Base-by-base conservation (phyloP, 2,113 vertebrate genomes). In the Menidia beryllina region DNA sequence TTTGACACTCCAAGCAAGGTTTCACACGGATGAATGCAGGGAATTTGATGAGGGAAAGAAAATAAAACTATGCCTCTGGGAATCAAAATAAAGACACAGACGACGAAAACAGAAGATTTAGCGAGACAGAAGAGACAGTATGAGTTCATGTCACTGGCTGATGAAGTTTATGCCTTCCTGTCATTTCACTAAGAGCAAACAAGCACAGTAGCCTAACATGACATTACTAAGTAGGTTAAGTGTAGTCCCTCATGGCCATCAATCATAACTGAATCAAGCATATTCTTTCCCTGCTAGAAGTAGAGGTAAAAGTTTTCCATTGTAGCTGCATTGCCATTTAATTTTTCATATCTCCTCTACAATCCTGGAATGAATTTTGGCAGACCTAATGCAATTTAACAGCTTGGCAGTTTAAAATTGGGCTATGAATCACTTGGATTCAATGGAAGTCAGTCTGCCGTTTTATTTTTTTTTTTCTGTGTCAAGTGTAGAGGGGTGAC, bases 371-470 rank as follows among this genome's bases (percentile, higher is more conserved):
- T 98, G 97, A 98, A 99, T 99, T 99, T 99, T 99, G 97, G 97
- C 97, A 99, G 96, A 97, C 96, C 96, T 98, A 96, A 98, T 98
- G 97, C 97, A 99, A 99, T 99, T 99, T 98, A 99, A 96, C 96
- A 97, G 97, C 96, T 96, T 98, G 97, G 96, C 96, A 98, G 97
- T 97, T 98, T 98, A 97, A 98, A 99, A 99, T 99, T 98, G 97
- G 97, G 96, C 97, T 98, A 99, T 99, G 97, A 99, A 99, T 99
- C 97, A 99, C 96, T 92, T 92, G 93, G 96, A 97, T 96, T 97
- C 97, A 97, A 96, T 96, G 96, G 96, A 94, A 96, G 95, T 94
- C 70, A 30, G 95, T 94, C 94, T 93, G 95, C 96, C 96, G 96
- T 95, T 97, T 98, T 98, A 97, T 97, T 95, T 97, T n/a, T 72